Conservation (phyloP, 2,888 invertebrate species). For the Polydesmus complanatus region DNA sequence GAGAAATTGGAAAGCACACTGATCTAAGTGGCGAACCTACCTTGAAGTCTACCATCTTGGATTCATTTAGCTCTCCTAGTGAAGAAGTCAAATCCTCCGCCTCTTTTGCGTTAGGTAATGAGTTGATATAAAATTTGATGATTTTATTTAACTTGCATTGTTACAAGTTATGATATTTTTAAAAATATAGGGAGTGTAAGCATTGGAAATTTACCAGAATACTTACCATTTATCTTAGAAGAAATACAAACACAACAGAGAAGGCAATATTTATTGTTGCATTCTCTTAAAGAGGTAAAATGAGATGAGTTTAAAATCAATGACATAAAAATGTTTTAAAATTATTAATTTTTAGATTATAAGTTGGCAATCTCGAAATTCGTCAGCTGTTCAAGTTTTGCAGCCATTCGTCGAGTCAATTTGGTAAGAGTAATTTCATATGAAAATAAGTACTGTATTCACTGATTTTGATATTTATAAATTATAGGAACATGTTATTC, state of each 20-base stretch:
- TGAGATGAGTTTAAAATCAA: neutral
- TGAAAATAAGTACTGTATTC: neutral
- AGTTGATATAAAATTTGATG: neutral
- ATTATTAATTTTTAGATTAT: constrained; percentile 47
- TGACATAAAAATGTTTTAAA: neutral
- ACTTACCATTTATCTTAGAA: constrained; percentile 81
- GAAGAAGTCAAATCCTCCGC: constrained; percentile 98
- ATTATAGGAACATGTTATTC: constrained; percentile 55
- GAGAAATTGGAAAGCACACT: constrained; percentile 88
- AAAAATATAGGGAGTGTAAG: constrained; percentile 58
- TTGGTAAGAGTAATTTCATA: constrained; percentile 45
- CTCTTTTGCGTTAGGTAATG: constrained; percentile 70
- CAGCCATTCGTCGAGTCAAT: constrained; percentile 46
- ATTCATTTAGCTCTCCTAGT: constrained; percentile 76
- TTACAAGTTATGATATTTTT: constrained; percentile 3
- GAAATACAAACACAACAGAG: constrained; percentile 91
- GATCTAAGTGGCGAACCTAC: constrained; percentile 62
- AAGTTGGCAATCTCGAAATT: constrained; percentile 61
- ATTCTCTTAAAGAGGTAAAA: constrained; percentile 87
- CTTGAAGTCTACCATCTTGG: constrained; percentile 44
- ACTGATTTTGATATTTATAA: neutral
- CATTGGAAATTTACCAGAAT: constrained; percentile 84
- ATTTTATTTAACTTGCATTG: neutral
- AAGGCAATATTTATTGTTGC: constrained; percentile 85
- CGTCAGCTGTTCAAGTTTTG: constrained; percentile 57